A percentile compares a stretch with the other conserved stretches of the same genome.
Evolutionary conservation across 2,113 vertebrate genomes (phyloP).

Genomic region (Nothoprocta perdicaria): DNA sequence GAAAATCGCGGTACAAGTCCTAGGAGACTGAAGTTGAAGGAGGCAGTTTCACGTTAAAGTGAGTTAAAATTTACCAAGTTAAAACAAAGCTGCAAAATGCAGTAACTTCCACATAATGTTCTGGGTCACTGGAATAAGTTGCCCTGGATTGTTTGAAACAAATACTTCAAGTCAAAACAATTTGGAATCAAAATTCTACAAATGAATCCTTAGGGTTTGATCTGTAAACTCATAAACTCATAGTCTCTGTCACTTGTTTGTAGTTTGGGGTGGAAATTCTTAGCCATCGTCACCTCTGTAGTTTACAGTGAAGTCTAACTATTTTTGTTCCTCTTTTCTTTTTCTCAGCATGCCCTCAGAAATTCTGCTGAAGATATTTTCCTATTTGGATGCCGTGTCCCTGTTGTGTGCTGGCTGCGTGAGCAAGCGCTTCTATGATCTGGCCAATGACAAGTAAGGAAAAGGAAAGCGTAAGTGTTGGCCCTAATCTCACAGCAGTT

Average conservation of each 20-base stretch:
- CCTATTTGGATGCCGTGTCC: conserved; percentile 83
- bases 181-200: not conserved
- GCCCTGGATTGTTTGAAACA: not conserved
- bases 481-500: not conserved
- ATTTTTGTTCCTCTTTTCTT: conserved; percentile 6
- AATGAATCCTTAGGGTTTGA: not conserved
- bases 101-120: not conserved
- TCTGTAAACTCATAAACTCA: not conserved
- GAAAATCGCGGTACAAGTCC: not conserved
- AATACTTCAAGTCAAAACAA: not conserved
- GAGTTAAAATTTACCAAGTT: not conserved
- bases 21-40: not conserved
- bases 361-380: conserved; percentile 86
- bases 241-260: not conserved
- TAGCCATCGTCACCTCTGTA: not conserved
- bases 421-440: conserved; percentile 81
- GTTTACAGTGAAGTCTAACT: not conserved
- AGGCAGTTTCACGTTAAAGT: not conserved
- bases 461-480: not conserved
- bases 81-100: not conserved
- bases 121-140: not conserved
- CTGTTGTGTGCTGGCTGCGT: conserved; percentile 82
- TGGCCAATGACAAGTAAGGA: conserved; percentile 90
- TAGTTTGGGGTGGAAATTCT: not conserved
- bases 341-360: conserved; percentile 85